These are phyloP conservation scores for Antennarius striatus DNA, from an alignment of 2,113 vertebrate species.

Conservation along the genomic window DNA sequence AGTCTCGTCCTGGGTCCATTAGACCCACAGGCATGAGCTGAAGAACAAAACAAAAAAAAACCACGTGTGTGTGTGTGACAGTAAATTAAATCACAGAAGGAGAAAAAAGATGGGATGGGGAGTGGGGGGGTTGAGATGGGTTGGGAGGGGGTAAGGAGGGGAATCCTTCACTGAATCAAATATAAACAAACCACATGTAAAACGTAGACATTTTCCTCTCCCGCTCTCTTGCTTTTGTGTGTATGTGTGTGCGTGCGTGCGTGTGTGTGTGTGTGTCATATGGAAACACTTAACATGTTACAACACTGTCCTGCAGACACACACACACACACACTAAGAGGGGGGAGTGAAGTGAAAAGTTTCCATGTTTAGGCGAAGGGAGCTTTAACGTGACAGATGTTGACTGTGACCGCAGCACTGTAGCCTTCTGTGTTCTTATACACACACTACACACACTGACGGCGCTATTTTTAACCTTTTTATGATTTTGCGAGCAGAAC, in stretches of 20 bases:
- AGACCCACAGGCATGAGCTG: no score
- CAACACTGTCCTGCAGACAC: conserved; percentile 47
- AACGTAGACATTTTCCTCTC: neutral
- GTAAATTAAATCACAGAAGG: neutral
- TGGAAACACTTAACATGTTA: conserved; percentile 28
- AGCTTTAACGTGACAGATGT: conserved; percentile 71
- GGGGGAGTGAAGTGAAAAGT: conserved; percentile 51
- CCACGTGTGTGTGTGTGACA: no score
- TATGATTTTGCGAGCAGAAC: conserved; percentile 46
- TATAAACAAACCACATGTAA: conserved; percentile 56
- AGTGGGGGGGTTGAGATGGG: no score
- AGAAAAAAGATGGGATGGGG: no score
- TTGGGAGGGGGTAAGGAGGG: neutral
- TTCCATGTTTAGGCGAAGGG: conserved; percentile 70
- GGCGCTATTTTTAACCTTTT: conserved; percentile 49
- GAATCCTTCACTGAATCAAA: conserved; percentile 56
- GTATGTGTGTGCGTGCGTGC: conserved; percentile 14
- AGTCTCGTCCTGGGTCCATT: no score
- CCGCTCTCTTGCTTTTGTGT: neutral
- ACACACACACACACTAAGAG: conserved; percentile 9
- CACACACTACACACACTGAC: conserved; percentile 30
- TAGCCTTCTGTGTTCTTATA: conserved; percentile 37
- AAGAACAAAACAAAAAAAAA: no score
- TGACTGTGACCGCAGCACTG: conserved; percentile 56
- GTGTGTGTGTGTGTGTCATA: neutral